Base-by-base conservation (phyloP, 2,113 vertebrate species). In the Sinocyclocheilus maitianheensis region DNA sequence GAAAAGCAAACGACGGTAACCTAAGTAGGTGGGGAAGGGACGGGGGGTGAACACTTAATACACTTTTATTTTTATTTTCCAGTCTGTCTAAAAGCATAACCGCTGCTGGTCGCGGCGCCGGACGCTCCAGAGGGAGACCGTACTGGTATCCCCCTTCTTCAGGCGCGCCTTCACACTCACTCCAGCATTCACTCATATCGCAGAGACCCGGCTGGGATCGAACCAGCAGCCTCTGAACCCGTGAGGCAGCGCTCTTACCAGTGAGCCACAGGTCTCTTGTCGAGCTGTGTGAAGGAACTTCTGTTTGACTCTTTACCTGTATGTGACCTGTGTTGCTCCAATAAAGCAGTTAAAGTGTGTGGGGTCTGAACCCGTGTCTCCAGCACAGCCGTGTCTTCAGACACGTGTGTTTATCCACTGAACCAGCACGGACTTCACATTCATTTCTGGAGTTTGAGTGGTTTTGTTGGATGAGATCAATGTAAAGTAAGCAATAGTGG, bases 381-480 rank as follows among this genome's bases (percentile, higher is more conserved):
- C n/a, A 24, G 24, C n/a, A 62, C 60, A 24, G 60, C 0, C 60
- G 4, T 0, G 0, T 1, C 60, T 4, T 63, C 60, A 34, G 30
- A 34, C 2, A 34, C 30, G 1, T 14, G 24, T 65, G 24, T 30
- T 26, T 14, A 30, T 14, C 63, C 24, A 14, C 12, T 30, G 4
- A 0, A 1, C 24, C 63, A 65, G 6, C 12, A 12, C 30, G 24
- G 63, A 14, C 20, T 30, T 65, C n/a, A 26, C 24, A 2, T 0
- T 5, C 0, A 13, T 0, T 4, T 3, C 3, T 26, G 24, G 0
- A 0, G 4, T 65, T 65, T 14, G 4, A 24, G 62, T 5, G 0
- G 30, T 1, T 13, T 65, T 14, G 63, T 30, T 5, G 37, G 37
- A 37, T 37, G 37, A 37, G 30, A 34, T 37, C 37, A 37, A 37